Base-by-base conservation (phyloP, 1,140 invertebrate species). In the Solen grandis region DNA sequence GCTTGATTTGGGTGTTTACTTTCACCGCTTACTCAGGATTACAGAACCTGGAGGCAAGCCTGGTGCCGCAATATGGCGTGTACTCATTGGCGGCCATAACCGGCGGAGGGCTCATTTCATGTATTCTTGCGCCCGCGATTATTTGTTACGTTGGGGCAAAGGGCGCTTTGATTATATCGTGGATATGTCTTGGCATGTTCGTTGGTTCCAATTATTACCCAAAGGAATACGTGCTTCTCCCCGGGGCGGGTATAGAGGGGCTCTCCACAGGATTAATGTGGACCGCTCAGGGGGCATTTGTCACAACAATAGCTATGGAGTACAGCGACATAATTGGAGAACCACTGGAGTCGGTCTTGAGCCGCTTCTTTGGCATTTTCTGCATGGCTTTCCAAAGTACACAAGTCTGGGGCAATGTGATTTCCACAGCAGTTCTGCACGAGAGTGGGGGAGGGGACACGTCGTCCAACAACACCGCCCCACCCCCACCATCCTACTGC, bases 341-440 rank as follows among this genome's bases (percentile, higher is more conserved):
- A 62, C 27, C 55, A 0, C 55, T 85, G 14, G 85, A 86, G 38
- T 25, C 41, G 25, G 69, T 86, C n/a, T 38, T 89, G 8, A 87
- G 83, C 59, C 78, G 72, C 38, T 84, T 89, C 33, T 88, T 87
- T 60, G 87, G 88, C 38, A 83, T 88, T 33, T 89, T 89, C 65
- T 84, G 81, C 57, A 87, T 85, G 65, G 82, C 85, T 1, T 85
- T 87, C 29, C 86, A 87, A 46, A 88, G 82, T 50, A 86, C 87
- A 16, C 87, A 88, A 54, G 72, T 89, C 1, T 88, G 86, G 86
- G 88, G 86, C 1, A 87, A 88, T 62, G 62, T 89, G 2, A 84
- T 88, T 14, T 87, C 86, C 1, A 87, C 88, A 2, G 80, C 75
- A 0, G 81, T 88, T 14, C 77, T 88, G 2, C 52, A 77, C 13